phyloP scores from a whole-genome alignment of 2,113 vertebrate genomes.

The Melierax canorus region DNA sequence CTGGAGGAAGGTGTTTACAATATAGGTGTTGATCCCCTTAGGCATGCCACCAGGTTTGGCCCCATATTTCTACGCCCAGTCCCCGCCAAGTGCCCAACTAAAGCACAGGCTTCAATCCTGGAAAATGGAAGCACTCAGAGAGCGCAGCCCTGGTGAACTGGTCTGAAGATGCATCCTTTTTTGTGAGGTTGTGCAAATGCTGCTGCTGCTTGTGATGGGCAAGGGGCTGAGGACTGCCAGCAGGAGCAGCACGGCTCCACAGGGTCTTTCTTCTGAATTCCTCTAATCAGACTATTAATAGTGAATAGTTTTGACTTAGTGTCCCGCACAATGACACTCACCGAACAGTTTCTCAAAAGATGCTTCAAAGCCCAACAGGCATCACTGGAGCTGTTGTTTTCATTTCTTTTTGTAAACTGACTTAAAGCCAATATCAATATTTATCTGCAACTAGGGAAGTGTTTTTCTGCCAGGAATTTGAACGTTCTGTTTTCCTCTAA shows the following conservation, averaged over 20 bases:
- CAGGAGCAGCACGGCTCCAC: background rate
- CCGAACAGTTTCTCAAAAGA: background rate
- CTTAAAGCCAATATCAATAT: slow-evolving; percentile 68
- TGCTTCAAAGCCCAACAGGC: slow-evolving; percentile 8
- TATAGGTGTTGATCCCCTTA: background rate
- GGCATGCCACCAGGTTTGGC: background rate
- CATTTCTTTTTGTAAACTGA: slow-evolving; percentile 53
- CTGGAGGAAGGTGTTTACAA: background rate
- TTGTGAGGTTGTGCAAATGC: background rate
- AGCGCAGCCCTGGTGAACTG: rapidly evolving
- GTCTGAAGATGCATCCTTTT: background rate
- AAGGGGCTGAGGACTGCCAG: background rate
- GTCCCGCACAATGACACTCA: background rate
- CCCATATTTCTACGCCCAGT: background rate
- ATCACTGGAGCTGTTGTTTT: slow-evolving; percentile 37
- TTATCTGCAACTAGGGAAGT: slow-evolving; percentile 60
- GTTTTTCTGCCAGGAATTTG: slow-evolving; percentile 55
- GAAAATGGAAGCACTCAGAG: rapidly evolving
- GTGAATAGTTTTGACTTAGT: background rate
- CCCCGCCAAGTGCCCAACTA: background rate
- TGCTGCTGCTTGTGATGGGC: background rate
- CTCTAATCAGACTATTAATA: background rate
- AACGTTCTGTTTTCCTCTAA: slow-evolving; percentile 47
- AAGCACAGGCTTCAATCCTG: background rate
- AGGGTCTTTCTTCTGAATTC: background rate